These are phyloP conservation scores for Platycercus adscitus DNA, from an alignment of 2,113 vertebrate species.

Conservation along the genomic window DNA sequence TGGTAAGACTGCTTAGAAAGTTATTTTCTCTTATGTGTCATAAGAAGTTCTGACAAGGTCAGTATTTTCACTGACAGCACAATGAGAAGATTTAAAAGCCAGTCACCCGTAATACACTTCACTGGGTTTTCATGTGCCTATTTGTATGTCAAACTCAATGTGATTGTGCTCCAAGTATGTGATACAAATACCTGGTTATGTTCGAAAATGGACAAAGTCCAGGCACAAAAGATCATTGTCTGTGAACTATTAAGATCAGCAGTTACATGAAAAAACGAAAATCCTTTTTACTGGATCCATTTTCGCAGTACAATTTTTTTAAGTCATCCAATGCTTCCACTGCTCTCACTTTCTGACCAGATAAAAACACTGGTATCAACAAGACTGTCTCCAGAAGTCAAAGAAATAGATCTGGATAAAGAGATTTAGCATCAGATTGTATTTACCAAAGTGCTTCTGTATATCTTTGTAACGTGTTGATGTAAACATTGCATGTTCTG, in stretches of 20 bases:
- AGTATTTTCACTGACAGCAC: not conserved
- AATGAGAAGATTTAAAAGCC: not conserved
- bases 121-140: not conserved
- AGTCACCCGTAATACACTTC: not conserved
- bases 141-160: not conserved
- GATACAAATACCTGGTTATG: not conserved
- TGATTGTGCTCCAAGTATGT: not conserved
- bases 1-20: not conserved
- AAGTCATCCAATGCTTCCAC: not conserved
- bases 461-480: not conserved
- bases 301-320: not conserved
- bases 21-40: not conserved
- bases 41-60: not conserved
- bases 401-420: not conserved
- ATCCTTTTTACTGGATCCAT: not conserved
- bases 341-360: not conserved
- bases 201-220: not conserved
- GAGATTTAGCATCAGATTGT: not conserved
- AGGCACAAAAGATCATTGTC: not conserved
- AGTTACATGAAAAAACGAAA: not conserved
- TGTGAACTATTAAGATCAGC: not conserved
- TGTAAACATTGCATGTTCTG: not conserved
- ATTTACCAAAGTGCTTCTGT: fast-evolving
- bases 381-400: not conserved
- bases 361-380: not conserved